Percentiles rank a stretch among this genome's conserved stretches.
phyloP scores from a whole-genome alignment of 1,140 invertebrate species.

The Venturia canescens region DNA sequence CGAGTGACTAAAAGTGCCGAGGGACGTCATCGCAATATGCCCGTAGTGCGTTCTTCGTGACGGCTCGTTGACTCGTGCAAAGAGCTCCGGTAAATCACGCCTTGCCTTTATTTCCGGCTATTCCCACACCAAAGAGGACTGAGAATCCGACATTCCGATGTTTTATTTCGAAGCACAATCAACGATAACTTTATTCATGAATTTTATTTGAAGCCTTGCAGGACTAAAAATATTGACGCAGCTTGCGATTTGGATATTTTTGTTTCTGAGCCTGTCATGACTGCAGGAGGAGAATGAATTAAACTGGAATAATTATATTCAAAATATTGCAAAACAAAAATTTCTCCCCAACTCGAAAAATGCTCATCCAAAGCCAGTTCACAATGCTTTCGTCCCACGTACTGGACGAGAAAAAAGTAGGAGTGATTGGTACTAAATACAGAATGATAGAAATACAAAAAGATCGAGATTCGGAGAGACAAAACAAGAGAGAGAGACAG shows the following conservation, averaged over 20 bases:
- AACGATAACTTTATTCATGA: too few species aligned
- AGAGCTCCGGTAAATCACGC: conserved; percentile 10
- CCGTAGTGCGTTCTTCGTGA: not conserved
- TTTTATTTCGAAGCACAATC: too few species aligned
- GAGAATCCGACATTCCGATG: too few species aligned
- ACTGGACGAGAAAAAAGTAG: conserved; percentile 26
- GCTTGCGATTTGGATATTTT: too few species aligned
- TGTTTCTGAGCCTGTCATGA: too few species aligned
- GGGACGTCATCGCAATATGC: not conserved
- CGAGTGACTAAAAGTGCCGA: not conserved
- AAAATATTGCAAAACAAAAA: too few species aligned
- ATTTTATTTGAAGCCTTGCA: too few species aligned
- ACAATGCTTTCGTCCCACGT: conserved; percentile 54
- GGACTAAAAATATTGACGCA: too few species aligned
- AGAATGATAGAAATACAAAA: conserved; percentile 4
- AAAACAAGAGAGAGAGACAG: conserved; percentile 18
- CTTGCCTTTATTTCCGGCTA: not conserved
- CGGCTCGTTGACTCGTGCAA: not conserved
- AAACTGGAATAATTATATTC: too few species aligned
- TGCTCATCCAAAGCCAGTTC: conserved; percentile 47
- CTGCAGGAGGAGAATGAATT: too few species aligned
- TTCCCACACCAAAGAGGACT: not conserved
- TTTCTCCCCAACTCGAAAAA: too few species aligned
- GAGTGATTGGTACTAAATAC: not conserved
- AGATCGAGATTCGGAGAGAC: not conserved